Conservation (phyloP, 1,140 invertebrate genomes). For the Drosophila pectinifera region DNA sequence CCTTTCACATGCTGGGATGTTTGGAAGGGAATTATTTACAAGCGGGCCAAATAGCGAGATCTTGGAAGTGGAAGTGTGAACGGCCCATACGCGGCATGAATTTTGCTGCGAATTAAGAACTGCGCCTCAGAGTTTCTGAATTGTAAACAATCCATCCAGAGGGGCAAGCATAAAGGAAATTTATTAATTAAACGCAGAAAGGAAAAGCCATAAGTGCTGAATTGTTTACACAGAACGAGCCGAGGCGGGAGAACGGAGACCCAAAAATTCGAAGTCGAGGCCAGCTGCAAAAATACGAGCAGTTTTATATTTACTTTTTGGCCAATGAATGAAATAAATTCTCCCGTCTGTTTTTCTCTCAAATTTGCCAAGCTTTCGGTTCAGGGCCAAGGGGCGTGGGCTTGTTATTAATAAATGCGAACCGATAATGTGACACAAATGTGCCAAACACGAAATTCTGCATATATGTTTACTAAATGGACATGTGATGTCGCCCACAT, state of each 20-base stretch:
- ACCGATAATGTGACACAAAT: constrained; percentile 53
- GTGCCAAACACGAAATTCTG: constrained; percentile 31
- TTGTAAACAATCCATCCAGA: constrained; percentile 50
- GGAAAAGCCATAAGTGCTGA: constrained; percentile 49
- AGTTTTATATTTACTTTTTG: constrained; percentile 60
- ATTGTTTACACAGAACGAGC: constrained; percentile 58
- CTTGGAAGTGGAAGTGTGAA: constrained; percentile 30
- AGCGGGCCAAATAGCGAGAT: not conserved
- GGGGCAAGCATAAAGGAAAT: constrained; percentile 38
- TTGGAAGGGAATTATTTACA: constrained; percentile 19
- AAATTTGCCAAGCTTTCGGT: constrained; percentile 36
- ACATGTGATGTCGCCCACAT: constrained; percentile 6
- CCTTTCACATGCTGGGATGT: constrained; percentile 63
- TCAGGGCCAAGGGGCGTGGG: constrained; percentile 66
- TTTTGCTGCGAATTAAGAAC: constrained; percentile 46
- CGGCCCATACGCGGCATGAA: constrained; percentile 30
- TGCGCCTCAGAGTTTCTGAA: constrained; percentile 56
- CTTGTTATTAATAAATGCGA: constrained; percentile 29
- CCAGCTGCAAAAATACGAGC: constrained; percentile 71
- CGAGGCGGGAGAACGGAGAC: constrained; percentile 7
- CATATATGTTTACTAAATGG: constrained; percentile 9
- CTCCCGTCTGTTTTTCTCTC: constrained; percentile 13
- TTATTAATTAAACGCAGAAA: constrained; percentile 68
- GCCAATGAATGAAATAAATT: constrained; percentile 53
- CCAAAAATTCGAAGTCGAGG: constrained; percentile 20